phyloP scores from a whole-genome alignment of 2,113 vertebrate species.

The Origma solitaria region DNA sequence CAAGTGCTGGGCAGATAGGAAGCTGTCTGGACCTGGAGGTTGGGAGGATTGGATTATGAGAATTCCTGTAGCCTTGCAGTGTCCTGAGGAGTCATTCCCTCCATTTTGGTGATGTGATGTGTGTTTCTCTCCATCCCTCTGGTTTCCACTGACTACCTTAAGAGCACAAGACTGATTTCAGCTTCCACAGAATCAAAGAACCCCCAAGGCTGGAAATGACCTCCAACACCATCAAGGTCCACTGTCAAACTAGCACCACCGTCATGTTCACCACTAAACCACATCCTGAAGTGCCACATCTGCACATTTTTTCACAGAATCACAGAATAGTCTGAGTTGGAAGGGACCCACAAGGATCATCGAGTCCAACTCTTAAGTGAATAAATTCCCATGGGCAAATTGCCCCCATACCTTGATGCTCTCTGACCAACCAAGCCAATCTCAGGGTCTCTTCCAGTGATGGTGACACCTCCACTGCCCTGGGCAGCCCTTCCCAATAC shows the following conservation, averaged over 20 bases:
- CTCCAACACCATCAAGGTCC: too few species aligned
- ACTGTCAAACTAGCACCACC: background rate
- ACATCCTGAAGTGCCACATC: background rate
- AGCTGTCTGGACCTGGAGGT: background rate
- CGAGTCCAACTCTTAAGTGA: accelerated
- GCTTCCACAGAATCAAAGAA: background rate
- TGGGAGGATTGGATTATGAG: background rate
- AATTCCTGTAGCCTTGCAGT: background rate
- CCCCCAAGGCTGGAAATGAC: background rate
- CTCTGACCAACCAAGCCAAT: background rate
- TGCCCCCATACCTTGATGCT: background rate
- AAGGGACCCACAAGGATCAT: background rate
- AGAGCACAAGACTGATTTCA: background rate
- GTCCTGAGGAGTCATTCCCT: background rate
- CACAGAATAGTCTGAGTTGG: background rate
- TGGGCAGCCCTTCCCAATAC: background rate
- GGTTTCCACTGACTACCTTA: background rate
- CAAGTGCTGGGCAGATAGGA: background rate
- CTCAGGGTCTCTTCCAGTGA: background rate
- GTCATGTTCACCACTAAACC: background rate
- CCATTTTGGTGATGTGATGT: background rate
- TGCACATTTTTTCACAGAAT: background rate
- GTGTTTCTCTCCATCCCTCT: background rate
- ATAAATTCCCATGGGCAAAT: background rate
- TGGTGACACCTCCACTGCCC: background rate